Evolutionary conservation across 1,140 invertebrate species (phyloP), one percentile per base, ranked within the genome.

Genomic region (Idris sp.): DNA sequence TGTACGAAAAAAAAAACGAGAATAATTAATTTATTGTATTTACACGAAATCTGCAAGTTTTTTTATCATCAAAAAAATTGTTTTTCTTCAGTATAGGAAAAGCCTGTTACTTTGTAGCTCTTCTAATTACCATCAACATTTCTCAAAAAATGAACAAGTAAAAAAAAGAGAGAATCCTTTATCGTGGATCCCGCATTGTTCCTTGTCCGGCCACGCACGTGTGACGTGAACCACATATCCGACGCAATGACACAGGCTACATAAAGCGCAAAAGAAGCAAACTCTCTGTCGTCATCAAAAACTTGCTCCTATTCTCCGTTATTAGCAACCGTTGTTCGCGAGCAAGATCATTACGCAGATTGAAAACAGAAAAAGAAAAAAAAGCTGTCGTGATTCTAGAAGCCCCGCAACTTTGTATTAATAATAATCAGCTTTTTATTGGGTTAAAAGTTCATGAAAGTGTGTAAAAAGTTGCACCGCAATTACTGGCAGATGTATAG

Each of bases 341-440:
- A 65, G 65, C 68, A 43, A 78, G 81, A 81, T 84, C 80, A 83
- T 84, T 82, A 83, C 81, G 81, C 64, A 84, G 81, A 84, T 84
- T 83, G 81, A 82, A 83, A 83, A 44, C 61, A 69, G 28, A 26
- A 65, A 68, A 35, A 53, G 53, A 76, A 53, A 33, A 56, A 51
- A 48, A 33, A 28, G 38, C 25, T 59, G 48, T 67, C 40, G 65
- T 38, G 43, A 59, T 69, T 74, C 68, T 58, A 35, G 53, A 73
- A 65, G 22, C 9, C 10, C 36, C 33, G 18, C 48, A 11, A 61
- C 15, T 59, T 71, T 59, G 61, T 71, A n/a, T n/a, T n/a, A n/a
- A n/a, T 71, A 71, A 62, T 71, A 62, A 71, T 46, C 56, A 33
- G 5, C 16, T 62, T 26, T 71, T 71, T 71, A 71, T 71, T 71